Percentiles rank a stretch among this genome's conserved stretches.
phyloP scores from a whole-genome alignment of 2,113 vertebrate species.

The Pteruthius melanotis region DNA sequence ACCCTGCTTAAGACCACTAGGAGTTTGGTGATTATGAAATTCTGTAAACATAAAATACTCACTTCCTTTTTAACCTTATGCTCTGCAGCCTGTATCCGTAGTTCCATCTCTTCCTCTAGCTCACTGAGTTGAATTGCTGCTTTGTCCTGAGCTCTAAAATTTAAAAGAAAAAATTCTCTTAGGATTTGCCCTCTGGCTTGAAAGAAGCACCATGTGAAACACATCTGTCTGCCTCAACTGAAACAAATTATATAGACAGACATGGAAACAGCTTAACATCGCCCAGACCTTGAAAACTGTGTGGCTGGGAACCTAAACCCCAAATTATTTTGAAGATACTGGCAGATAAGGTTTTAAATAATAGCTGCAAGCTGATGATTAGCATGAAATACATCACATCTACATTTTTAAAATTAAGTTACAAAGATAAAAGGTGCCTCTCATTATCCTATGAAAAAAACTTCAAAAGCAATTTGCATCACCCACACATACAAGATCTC shows the following conservation, averaged over 20 bases:
- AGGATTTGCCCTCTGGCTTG: neutral
- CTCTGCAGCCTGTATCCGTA: conserved; percentile 86
- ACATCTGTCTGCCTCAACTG: neutral
- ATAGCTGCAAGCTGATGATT: neutral
- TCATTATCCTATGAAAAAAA: neutral
- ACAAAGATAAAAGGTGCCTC: neutral
- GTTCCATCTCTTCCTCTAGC: conserved; percentile 97
- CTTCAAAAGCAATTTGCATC: neutral
- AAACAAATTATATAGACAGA: neutral
- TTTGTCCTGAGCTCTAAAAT: conserved; percentile 92
- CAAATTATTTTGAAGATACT: neutral
- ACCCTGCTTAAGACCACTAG: neutral
- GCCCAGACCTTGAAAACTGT: neutral
- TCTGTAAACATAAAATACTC: conserved; percentile 4
- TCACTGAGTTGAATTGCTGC: conserved; percentile 89
- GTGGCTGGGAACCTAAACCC: neutral
- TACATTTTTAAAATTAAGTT: neutral
- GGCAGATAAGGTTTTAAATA: neutral
- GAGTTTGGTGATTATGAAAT: neutral
- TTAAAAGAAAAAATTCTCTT: neutral
- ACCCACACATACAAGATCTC: neutral
- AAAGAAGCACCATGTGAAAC: neutral
- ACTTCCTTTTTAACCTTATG: conserved; percentile 85
- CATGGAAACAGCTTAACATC: neutral
- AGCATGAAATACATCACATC: neutral